Evolutionary conservation across 2,888 invertebrate genomes (phyloP).

Genomic region (Caenorhabditis imperialis): DNA sequence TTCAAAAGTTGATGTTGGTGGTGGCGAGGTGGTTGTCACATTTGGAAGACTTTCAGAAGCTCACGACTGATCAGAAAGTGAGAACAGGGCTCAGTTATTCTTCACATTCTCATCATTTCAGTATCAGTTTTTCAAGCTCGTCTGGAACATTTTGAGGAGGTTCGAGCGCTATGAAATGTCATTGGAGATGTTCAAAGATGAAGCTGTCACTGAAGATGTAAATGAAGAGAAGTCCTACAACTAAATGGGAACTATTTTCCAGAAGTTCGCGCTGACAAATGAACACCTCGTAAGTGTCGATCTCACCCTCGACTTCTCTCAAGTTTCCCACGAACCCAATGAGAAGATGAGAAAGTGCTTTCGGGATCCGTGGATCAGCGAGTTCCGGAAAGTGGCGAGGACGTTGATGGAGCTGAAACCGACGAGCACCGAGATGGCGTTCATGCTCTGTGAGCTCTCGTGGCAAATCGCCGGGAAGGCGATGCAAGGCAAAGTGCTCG

Average conservation of each 20-base stretch:
- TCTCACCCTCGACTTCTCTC: constrained; percentile 30
- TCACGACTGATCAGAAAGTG: constrained; percentile 41
- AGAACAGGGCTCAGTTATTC: no score
- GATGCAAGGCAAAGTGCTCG: constrained; percentile 33
- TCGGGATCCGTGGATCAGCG: constrained; percentile 18
- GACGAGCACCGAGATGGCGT: constrained; percentile 39
- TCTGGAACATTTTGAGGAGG: constrained; percentile 49
- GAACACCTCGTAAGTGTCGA: background rate
- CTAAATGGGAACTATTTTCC: background rate
- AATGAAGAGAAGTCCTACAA: no score
- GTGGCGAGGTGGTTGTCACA: constrained; percentile 53
- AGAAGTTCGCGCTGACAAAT: constrained; percentile 15
- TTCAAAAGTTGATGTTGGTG: constrained; percentile 33
- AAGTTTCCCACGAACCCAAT: constrained; percentile 32
- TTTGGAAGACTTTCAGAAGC: constrained; percentile 30
- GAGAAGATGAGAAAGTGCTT: constrained; percentile 39
- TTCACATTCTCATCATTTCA: constrained; percentile 1
- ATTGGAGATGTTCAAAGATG: constrained; percentile 25
- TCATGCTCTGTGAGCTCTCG: constrained; percentile 47
- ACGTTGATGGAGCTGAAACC: constrained; percentile 34
- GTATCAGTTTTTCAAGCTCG: constrained; percentile 51
- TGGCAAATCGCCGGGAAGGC: constrained; percentile 52
- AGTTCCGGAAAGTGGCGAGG: constrained; percentile 28
- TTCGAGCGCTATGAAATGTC: constrained; percentile 53
- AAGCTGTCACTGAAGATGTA: background rate